Evolutionary conservation across 2,113 vertebrate genomes (phyloP), one percentile per base, ranked within the genome.

Genomic region (Larimichthys polyactis): DNA sequence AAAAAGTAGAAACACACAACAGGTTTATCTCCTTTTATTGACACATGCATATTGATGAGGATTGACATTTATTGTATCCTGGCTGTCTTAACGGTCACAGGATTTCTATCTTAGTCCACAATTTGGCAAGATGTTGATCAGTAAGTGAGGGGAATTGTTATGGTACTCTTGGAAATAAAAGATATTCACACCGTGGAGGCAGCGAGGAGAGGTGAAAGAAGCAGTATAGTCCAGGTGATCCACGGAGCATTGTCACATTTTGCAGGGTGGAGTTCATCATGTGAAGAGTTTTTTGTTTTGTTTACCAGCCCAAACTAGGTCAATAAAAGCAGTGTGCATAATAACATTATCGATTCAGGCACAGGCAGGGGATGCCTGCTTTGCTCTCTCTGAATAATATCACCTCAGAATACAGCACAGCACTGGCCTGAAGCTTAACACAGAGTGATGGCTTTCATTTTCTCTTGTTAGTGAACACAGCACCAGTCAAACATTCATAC

Each of bases 11-110:
- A 64, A 77, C 19, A 74, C 43, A 40, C 40, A 79, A 58, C 24
- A 67, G 27, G 93, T 94, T 96, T 95, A 91, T 96, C 95, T 96
- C 94, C 95, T 96, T 99, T 99, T 99, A 99, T 98, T 99, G 96
- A 97, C 96, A 96, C 96, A 97, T 97, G 97, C 96, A 96, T 96
- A 96, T 95, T 96, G 95, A 78, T 95, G 94, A 95, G 94, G 93
- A 94, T 40, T 97, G 96, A 73, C 19, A 71, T 69, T 79, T 36
- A 48, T 75, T 66, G 2, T 43, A 44, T 27, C 43, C 29, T 57
- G 52, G 63, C 27, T 77, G 57, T 54, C 43, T 36, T 52, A 19
- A 20, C 27, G 12, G 43, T 62, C 40, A 67, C 48, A 60, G 6
- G 3, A 68, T 68, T 78, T 52, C 4, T 19, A 52, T 27, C 43